Conservation (phyloP, 2,113 vertebrate species). For the Anhinga rufa region DNA sequence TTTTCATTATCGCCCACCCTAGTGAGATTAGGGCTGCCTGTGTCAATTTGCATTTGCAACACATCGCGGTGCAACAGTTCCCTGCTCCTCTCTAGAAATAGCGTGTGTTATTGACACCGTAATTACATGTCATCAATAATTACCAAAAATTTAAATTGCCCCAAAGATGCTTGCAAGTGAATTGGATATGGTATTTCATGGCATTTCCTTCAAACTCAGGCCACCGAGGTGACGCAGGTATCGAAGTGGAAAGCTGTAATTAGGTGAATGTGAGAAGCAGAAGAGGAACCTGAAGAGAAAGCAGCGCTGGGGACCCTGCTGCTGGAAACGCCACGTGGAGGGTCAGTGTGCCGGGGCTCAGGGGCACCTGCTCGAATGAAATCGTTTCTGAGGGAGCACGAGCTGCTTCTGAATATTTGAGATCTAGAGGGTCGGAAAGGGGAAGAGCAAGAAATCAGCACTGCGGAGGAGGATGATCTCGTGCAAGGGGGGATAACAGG, state of each 20-base stretch:
- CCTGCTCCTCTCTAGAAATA: background rate
- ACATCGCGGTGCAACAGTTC: background rate
- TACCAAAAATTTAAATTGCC: background rate
- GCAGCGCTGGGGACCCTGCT: accelerated
- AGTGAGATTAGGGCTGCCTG: background rate
- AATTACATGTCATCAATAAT: background rate
- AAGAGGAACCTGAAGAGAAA: background rate
- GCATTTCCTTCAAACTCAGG: background rate
- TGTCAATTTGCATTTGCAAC: background rate
- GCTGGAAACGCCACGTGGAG: accelerated
- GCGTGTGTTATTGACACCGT: background rate
- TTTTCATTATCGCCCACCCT: background rate
- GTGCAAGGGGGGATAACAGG: accelerated
- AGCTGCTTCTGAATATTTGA: background rate
- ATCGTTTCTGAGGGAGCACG: background rate
- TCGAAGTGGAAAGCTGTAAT: background rate
- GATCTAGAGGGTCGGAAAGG: background rate
- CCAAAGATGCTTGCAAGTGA: background rate
- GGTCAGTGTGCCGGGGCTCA: background rate
- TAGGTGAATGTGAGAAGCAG: background rate
- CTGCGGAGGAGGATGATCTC: background rate
- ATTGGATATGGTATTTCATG: accelerated
- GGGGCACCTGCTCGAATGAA: background rate
- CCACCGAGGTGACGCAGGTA: background rate
- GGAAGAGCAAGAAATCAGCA: background rate